A percentile compares a stretch with the other conserved stretches of the same genome.
These are phyloP conservation scores for Toxonevra muliebris DNA, from an alignment of 2,888 invertebrate species.

Conservation along the genomic window DNA sequence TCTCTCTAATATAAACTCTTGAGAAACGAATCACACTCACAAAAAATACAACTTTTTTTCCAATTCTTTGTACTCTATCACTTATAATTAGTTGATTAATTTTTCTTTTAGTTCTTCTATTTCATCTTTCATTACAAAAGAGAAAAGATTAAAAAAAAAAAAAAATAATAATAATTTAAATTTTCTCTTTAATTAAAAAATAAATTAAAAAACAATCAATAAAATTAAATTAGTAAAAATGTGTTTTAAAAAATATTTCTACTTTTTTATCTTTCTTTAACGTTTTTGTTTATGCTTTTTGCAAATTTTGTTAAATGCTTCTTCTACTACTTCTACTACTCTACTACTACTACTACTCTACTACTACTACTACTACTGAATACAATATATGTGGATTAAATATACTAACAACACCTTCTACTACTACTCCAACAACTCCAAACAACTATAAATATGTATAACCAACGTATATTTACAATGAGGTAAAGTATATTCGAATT, in stretches of 20 bases:
- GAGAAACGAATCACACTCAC: neutral
- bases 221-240: slow-evolving; percentile 12
- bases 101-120: neutral
- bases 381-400: slow-evolving; percentile 50
- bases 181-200: slow-evolving; percentile 29
- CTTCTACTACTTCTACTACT: slow-evolving; percentile 52
- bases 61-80: neutral
- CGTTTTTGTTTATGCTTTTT: slow-evolving; percentile 47
- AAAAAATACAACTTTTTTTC: neutral
- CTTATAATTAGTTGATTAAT: neutral
- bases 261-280: slow-evolving; percentile 45
- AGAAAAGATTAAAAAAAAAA: neutral
- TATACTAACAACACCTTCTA: slow-evolving; percentile 60
- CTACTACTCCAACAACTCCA: slow-evolving; percentile 43
- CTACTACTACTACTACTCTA: slow-evolving; percentile 48
- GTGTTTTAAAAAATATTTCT: slow-evolving; percentile 34
- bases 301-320: slow-evolving; percentile 52
- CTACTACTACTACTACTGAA: slow-evolving; percentile 47
- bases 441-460: slow-evolving; percentile 24
- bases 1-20: slow-evolving; percentile 11
- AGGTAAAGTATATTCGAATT: slow-evolving; percentile 57
- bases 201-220: slow-evolving; percentile 23
- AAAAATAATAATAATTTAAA: slow-evolving; percentile 19
- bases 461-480: slow-evolving; percentile 55
- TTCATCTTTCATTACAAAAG: neutral